Base-by-base conservation (phyloP, 2,113 vertebrate species). In the Drymodes brunneopygia region DNA sequence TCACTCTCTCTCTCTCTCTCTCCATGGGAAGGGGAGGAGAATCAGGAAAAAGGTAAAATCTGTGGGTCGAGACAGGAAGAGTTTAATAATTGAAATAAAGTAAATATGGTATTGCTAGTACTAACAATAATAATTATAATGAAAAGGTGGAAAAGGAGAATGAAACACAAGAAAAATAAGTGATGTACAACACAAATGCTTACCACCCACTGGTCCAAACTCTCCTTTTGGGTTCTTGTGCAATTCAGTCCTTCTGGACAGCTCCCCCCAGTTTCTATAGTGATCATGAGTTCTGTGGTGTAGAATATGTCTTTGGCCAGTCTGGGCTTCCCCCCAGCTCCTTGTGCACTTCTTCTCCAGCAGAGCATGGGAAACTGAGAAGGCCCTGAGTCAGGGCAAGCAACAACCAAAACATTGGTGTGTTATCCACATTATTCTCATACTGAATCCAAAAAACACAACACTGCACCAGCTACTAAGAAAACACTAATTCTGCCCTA, bases 141-240 rank as follows among this genome's bases (percentile, higher is more conserved):
- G 21, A 58, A 66, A 35, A 42, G 42, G 25, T 21, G 60, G 19
- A 38, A 65, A 64, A 29, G 15, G 35, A 65, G 31, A 74, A 24
- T 21, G 21, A 75, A 75, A 25, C 17, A 21, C 10, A 35, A 25
- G 29, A 75, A 85, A 57, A 66, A 25, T 16, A 57, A 42, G 21
- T 25, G 35, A 66, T 35, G 24, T 10, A 35, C 35, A 29, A 7
- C 6, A 35, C 10, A 66, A 85, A 57, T 25, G 15, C 4, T 74
- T 40, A 15, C 24, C 27, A 17, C 7, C 7, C 1, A 5, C 15
- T 54, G 25, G 28, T 12, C 0, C 0, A 14, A 36, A 24, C 1
- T 53, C 24, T 79, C 24, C 35, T 67, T 67, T 31, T n/a, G 42
- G n/a, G 28, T n/a, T 48, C 22, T 67, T 58, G n/a, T 47, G 44